Evolutionary conservation across 2,888 invertebrate species (phyloP), one percentile per base, ranked within the genome.

Genomic region (Polylopha cassiicola): DNA sequence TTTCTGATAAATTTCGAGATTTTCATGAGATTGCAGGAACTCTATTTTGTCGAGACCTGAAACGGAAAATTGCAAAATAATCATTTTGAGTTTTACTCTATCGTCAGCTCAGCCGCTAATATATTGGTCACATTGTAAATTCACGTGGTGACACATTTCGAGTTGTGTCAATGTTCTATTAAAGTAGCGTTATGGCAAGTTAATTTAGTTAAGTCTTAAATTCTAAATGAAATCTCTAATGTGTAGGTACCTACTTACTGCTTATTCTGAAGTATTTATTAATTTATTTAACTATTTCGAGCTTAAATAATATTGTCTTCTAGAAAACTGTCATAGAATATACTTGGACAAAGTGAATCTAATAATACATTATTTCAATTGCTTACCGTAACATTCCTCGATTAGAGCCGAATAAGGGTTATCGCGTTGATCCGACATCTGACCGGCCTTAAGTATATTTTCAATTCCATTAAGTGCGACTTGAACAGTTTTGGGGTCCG

Each of bases 41-140:
- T 99, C 98, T 53, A 99, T 97, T 87, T 98, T 98, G 73, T 99
- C 98, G 72, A 99, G 87, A 66, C 98, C 96, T 95, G 65, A 8
- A 77, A 86, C 57, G 44, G 29, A 46, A 42, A 34, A 43, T 7
- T 23, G 16, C 10, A 30, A 24, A 28, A 18, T 46, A 29, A 29
- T 29, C 16, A 29, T 10, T 24, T n/a, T n/a, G n/a, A n/a, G n/a
- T n/a, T n/a, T n/a, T n/a, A n/a, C n/a, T n/a, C n/a, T n/a, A n/a
- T n/a, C n/a, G n/a, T n/a, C n/a, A n/a, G n/a, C n/a, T n/a, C n/a
- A n/a, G n/a, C n/a, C n/a, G n/a, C n/a, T n/a, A n/a, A n/a, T n/a
- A n/a, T n/a, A n/a, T n/a, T n/a, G n/a, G n/a, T n/a, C n/a, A n/a
- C n/a, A n/a, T n/a, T n/a, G n/a, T n/a, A n/a, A n/a, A n/a, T n/a